Evolutionary conservation across 2,113 vertebrate species (phyloP).

Genomic region (Hemiprocne comata): DNA sequence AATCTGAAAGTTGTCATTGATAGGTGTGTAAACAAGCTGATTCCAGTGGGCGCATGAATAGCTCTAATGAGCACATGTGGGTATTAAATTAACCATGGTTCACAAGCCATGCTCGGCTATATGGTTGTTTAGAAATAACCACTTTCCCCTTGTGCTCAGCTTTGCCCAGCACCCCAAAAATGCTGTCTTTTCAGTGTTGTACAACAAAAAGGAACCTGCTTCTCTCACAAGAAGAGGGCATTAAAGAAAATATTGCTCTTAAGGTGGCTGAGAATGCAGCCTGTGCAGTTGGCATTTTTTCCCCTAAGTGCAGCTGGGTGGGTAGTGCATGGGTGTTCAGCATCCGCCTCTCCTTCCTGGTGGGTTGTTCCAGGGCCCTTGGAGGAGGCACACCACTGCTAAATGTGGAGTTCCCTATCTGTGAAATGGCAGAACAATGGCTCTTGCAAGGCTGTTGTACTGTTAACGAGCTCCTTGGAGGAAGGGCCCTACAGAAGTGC

Average conservation of each 20-base stretch:
- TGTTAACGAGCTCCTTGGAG: neutral
- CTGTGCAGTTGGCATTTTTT: neutral
- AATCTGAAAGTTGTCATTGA: slow-evolving; percentile 74
- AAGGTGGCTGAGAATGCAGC: neutral
- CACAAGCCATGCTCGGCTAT: slow-evolving; percentile 67
- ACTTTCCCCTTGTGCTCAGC: slow-evolving; percentile 27
- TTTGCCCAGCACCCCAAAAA: neutral
- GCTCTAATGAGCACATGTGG: slow-evolving; percentile 77
- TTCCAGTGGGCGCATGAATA: slow-evolving; percentile 69
- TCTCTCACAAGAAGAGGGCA: neutral
- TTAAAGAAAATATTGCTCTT: neutral
- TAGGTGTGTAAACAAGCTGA: slow-evolving; percentile 78
- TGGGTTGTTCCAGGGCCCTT: neutral
- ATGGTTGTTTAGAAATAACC: slow-evolving; percentile 66
- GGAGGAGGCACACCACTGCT: neutral
- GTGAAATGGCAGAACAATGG: neutral
- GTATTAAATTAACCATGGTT: slow-evolving; percentile 80
- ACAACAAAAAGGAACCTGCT: neutral
- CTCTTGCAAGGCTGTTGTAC: neutral
- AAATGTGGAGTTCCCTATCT: neutral
- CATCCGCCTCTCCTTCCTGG: neutral
- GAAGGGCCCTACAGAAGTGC: slow-evolving; percentile 38
- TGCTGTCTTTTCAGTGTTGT: neutral
- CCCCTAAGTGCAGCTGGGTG: neutral
- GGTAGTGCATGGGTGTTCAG: neutral